Evolutionary conservation across 2,888 invertebrate species (phyloP).

Genomic region (Listrodromus nycthemerus): DNA sequence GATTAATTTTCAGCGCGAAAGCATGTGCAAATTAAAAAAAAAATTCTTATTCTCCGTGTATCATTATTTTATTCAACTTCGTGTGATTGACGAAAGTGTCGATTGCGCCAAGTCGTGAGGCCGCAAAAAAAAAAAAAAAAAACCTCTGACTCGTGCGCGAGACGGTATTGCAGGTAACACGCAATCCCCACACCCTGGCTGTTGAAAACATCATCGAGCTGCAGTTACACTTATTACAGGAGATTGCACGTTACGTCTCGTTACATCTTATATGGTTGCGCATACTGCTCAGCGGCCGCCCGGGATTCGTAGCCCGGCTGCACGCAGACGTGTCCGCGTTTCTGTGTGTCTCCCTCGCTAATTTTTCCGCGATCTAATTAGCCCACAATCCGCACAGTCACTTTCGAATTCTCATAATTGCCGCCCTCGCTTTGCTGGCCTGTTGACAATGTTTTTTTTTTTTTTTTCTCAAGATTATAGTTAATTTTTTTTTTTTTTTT

Average conservation of each 20-base stretch:
- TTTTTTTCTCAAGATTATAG: neutral
- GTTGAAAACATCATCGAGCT: constrained; percentile 59
- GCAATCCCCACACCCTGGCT: constrained; percentile 59
- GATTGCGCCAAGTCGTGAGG: constrained; percentile 30
- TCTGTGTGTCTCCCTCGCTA: constrained; percentile 14
- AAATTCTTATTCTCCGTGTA: neutral
- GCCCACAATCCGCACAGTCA: constrained; percentile 19
- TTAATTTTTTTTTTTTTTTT: neutral
- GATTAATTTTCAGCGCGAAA: constrained; percentile 6
- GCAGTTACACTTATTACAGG: constrained; percentile 74
- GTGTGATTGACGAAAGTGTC: constrained; percentile 16
- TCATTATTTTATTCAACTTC: constrained; percentile 26
- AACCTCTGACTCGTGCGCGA: constrained; percentile 48
- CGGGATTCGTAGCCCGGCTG: constrained; percentile 12
- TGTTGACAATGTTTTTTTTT: constrained; percentile 11
- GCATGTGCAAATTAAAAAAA: neutral
- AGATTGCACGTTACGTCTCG: constrained; percentile 74
- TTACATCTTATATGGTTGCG: constrained; percentile 67
- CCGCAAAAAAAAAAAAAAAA: constrained; percentile 37
- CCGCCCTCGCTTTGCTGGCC: constrained; percentile 32
- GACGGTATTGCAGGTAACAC: constrained; percentile 40
- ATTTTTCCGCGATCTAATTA: constrained; percentile 63
- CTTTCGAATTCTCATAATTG: constrained; percentile 57
- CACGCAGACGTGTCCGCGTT: neutral
- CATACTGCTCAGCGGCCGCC: constrained; percentile 12